A percentile compares a stretch with the other conserved stretches of the same genome.
These are phyloP conservation scores for Torymus texanus DNA, from an alignment of 2,888 invertebrate species.

Conservation along the genomic window DNA sequence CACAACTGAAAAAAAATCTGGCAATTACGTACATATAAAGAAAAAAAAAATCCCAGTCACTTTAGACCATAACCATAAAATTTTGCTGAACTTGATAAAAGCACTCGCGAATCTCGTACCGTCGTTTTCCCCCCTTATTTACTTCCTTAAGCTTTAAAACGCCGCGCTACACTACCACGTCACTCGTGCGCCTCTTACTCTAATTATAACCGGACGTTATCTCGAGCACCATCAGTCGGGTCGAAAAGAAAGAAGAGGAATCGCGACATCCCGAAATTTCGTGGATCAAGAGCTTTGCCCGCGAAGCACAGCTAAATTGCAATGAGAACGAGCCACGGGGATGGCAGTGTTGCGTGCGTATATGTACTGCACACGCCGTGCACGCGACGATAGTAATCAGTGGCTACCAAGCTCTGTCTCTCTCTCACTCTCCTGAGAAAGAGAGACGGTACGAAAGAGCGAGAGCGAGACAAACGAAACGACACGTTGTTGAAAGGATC, in stretches of 20 bases:
- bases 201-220: constrained; percentile 42
- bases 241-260: neutral
- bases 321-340: no score
- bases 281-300: neutral
- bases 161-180: neutral
- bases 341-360: neutral
- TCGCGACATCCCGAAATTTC: constrained; percentile 1
- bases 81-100: neutral
- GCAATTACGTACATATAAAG: no score
- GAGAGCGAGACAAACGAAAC: constrained; percentile 5
- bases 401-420: no score
- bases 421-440: neutral
- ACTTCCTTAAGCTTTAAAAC: constrained; percentile 5
- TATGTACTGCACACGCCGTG: neutral
- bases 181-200: constrained; percentile 12
- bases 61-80: neutral
- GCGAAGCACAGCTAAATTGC: no score
- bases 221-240: constrained; percentile 18
- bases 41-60: no score
- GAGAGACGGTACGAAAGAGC: constrained; percentile 6
- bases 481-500: constrained; percentile 65
- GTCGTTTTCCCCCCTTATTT: neutral
- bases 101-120: neutral
- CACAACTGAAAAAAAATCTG: no score
- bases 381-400: constrained; percentile 34